phyloP scores from a whole-genome alignment of 2,888 invertebrate species.

The Embidobia sp. region DNA sequence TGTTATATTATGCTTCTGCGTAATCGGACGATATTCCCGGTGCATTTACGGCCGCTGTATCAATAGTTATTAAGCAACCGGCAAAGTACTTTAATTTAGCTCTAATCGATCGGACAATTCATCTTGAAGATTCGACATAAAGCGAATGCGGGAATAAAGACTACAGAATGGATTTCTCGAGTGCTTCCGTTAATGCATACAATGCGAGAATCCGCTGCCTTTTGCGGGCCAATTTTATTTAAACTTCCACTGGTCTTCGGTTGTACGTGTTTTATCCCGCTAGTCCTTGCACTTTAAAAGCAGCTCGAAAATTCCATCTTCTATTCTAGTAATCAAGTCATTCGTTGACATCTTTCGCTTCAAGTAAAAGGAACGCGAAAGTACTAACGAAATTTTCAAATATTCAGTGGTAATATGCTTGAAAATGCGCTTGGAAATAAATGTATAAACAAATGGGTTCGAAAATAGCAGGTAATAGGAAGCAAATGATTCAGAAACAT shows the following conservation, averaged over 20 bases:
- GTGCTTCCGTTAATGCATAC: constrained; percentile 34
- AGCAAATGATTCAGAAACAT: too few species aligned
- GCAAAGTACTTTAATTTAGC: constrained; percentile 67
- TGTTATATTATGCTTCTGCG: constrained; percentile 74
- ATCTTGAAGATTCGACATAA: constrained; percentile 56
- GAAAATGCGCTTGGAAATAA: neutral
- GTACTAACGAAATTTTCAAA: neutral
- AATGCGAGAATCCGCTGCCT: constrained; percentile 6
- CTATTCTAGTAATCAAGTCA: constrained; percentile 3
- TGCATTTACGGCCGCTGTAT: constrained; percentile 48
- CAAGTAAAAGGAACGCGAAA: neutral
- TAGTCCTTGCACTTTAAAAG: constrained; percentile 16
- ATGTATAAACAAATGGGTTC: too few species aligned
- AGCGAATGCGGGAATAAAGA: constrained; percentile 32
- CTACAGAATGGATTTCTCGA: constrained; percentile 23
- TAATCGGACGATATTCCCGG: constrained; percentile 69
- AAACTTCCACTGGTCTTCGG: constrained; percentile 27
- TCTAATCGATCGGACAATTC: constrained; percentile 70
- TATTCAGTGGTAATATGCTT: neutral
- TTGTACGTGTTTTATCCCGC: constrained; percentile 19
- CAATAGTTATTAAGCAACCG: constrained; percentile 51
- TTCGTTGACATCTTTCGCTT: constrained; percentile 12
- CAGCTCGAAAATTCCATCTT: constrained; percentile 3
- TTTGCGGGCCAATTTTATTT: constrained; percentile 34
- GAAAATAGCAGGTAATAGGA: too few species aligned